Evolutionary conservation across 2,888 invertebrate genomes (phyloP).

Genomic region (Mactromeris polynyma): DNA sequence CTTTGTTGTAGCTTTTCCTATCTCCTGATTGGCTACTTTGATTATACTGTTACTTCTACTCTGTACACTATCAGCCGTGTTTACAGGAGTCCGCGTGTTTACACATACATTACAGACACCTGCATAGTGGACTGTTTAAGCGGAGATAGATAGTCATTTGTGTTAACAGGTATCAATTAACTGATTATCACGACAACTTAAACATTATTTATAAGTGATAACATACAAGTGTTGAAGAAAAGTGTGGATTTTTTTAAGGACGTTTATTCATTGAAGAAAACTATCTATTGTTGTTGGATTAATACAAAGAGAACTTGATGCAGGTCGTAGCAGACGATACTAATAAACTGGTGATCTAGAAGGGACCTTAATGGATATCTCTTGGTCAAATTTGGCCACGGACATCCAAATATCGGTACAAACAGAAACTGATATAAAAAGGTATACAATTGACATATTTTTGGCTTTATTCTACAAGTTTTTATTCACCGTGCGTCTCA

Average conservation of each 20-base stretch:
- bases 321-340: slow-evolving; percentile 37
- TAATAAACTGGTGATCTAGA: slow-evolving; percentile 32
- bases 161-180: slow-evolving; percentile 68
- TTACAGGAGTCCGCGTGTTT: slow-evolving; percentile 69
- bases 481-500: neutral
- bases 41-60: slow-evolving; percentile 49
- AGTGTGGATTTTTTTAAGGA: slow-evolving; percentile 35
- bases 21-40: slow-evolving; percentile 56
- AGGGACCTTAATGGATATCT: slow-evolving; percentile 67
- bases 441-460: slow-evolving; percentile 52
- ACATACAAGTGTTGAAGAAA: neutral
- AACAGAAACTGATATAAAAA: slow-evolving; percentile 72
- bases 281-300: slow-evolving; percentile 41
- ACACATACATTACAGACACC: slow-evolving; percentile 69
- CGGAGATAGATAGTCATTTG: slow-evolving; percentile 65
- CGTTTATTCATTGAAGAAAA: slow-evolving; percentile 53
- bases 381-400: slow-evolving; percentile 73
- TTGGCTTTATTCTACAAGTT: slow-evolving; percentile 23
- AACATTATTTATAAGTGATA: slow-evolving; percentile 23
- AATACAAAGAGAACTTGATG: slow-evolving; percentile 51
- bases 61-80: slow-evolving; percentile 61
- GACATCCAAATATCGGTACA: slow-evolving; percentile 77
- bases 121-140: slow-evolving; percentile 66
- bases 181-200: slow-evolving; percentile 38
- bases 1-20: slow-evolving; percentile 58